Conservation (phyloP, 2,797 vertebrate species). For the Trachurus trachurus region DNA sequence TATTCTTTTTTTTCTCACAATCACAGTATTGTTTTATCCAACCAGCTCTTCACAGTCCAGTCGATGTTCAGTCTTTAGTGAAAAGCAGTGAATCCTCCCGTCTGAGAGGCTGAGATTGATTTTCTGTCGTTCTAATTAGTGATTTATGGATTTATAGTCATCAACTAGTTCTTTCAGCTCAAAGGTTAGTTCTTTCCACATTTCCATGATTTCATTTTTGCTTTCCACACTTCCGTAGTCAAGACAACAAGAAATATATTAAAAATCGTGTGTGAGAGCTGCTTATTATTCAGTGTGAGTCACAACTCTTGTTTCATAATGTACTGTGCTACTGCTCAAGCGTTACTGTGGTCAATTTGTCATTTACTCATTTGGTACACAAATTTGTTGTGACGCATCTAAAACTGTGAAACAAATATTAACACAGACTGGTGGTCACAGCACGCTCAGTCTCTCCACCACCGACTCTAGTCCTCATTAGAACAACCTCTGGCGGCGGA, state of each 20-base stretch:
- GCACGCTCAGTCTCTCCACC: constrained; percentile 50
- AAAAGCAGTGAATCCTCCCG: not conserved
- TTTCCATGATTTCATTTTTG: not conserved
- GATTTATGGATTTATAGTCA: not conserved
- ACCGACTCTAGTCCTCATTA: constrained; percentile 68
- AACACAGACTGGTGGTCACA: constrained; percentile 56
- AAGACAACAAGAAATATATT: constrained; percentile 17
- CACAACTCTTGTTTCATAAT: constrained; percentile 42
- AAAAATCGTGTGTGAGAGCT: constrained; percentile 6
- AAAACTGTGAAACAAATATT: constrained; percentile 54
- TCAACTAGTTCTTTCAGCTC: not conserved
- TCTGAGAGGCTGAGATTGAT: not conserved
- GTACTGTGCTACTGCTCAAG: constrained; percentile 7
- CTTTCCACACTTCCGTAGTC: not conserved
- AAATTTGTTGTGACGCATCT: constrained; percentile 44
- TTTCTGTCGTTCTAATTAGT: not conserved
- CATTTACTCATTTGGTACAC: constrained; percentile 33
- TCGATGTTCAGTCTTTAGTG: not conserved
- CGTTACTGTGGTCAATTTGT: constrained; percentile 43
- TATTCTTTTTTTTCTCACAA: not conserved
- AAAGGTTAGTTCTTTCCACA: not conserved
- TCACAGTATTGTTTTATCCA: not conserved
- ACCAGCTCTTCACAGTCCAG: not conserved
- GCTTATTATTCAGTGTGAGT: constrained; percentile 38
- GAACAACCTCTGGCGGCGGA: constrained; percentile 64